Percentiles rank a stretch among this genome's conserved stretches.
These are phyloP conservation scores for Acanthopleura granulata DNA, from an alignment of 2,888 invertebrate genomes.

Conservation along the genomic window DNA sequence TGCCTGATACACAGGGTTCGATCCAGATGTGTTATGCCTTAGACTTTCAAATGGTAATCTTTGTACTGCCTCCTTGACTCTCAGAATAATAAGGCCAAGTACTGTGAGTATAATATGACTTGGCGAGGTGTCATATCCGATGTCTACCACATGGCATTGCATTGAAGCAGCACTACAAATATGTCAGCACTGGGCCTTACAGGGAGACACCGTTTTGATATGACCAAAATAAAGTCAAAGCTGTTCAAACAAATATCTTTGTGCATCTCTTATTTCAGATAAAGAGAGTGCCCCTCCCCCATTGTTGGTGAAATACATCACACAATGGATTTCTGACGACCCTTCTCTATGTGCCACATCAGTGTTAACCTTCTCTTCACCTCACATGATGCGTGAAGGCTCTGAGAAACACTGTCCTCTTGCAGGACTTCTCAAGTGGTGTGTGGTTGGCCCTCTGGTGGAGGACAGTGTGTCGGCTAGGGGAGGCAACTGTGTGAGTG, in stretches of 20 bases:
- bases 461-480: not conserved
- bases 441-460: slow-evolving; percentile 48
- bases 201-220: too few relatives aligned
- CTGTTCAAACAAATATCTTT: not conserved
- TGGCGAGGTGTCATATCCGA: too few relatives aligned
- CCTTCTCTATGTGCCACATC: slow-evolving; percentile 59
- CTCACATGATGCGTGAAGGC: slow-evolving; percentile 5
- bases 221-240: too few relatives aligned
- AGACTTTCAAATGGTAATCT: too few relatives aligned
- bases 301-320: slow-evolving; percentile 50
- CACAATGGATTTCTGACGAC: slow-evolving; percentile 58
- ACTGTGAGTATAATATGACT: too few relatives aligned
- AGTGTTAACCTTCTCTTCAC: slow-evolving; percentile 26
- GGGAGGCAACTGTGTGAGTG: slow-evolving; percentile 25
- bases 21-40: too few relatives aligned
- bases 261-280: slow-evolving; percentile 37
- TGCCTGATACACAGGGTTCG: too few relatives aligned
- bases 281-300: slow-evolving; percentile 46
- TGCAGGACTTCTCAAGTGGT: slow-evolving; percentile 60
- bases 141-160: too few relatives aligned
- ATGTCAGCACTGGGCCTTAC: too few relatives aligned
- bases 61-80: too few relatives aligned
- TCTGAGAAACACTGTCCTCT: slow-evolving; percentile 34
- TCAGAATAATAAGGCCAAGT: too few relatives aligned
- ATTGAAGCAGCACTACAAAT: too few relatives aligned